phyloP scores from a whole-genome alignment of 1,140 invertebrate genomes.

The Harpegnathos saltator region DNA sequence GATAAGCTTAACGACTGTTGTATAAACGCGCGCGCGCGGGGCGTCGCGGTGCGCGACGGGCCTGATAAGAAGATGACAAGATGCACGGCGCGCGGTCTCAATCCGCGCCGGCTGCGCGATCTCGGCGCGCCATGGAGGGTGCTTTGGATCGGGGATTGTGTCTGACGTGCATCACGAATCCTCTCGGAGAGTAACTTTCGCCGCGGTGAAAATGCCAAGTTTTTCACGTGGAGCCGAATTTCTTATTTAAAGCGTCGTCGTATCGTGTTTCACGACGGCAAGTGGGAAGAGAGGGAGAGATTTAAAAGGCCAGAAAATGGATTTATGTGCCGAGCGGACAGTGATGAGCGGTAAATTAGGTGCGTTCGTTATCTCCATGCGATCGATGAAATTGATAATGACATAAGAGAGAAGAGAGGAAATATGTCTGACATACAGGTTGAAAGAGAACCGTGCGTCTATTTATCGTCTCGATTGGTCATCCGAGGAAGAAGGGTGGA shows the following conservation, averaged over 20 bases:
- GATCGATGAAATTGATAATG: background rate
- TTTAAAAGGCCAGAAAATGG: background rate
- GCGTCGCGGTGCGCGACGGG: background rate
- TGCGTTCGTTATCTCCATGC: background rate
- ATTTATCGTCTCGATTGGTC: background rate
- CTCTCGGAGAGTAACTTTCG: background rate
- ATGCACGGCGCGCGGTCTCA: background rate
- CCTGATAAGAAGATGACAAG: slow-evolving; percentile 38
- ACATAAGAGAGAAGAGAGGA: background rate
- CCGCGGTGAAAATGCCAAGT: background rate
- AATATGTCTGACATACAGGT: background rate
- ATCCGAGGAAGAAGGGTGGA: background rate
- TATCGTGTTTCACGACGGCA: background rate
- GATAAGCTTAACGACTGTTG: slow-evolving; percentile 69
- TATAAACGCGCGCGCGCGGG: slow-evolving; percentile 30
- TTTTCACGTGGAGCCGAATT: background rate
- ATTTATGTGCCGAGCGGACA: background rate
- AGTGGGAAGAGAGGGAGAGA: no score
- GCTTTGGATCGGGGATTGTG: no score
- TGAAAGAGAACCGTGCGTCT: background rate
- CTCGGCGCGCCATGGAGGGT: background rate
- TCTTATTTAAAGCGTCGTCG: background rate
- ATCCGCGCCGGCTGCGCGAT: background rate
- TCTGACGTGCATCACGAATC: background rate
- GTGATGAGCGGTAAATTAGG: background rate